Evolutionary conservation across 30 jellyfish, hydroid and myxozoan genomes (phyloP), one percentile per base, ranked within the genome.

Genomic region (Aurelia aurita complex sp. Pacific): DNA sequence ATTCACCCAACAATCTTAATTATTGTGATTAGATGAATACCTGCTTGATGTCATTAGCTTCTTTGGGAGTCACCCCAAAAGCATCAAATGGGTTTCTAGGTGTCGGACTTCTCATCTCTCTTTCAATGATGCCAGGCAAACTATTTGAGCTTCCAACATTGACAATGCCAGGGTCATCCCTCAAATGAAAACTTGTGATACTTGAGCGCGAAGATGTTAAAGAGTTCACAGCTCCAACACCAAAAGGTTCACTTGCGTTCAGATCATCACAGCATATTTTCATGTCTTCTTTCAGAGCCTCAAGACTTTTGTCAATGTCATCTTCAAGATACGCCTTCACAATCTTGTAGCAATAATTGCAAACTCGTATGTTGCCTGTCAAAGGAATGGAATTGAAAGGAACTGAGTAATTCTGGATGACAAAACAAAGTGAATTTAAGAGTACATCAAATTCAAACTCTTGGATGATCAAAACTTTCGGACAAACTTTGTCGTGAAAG

Each of bases 21-120:
- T 23, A 23, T 23, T 23, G 29, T 23, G 29, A 23, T 23, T 23
- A 23, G 29, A 23, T 23, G 29, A 23, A 23, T 65, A 92, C 98
- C 96, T 88, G 98, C 68, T 94, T 94, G 35, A 94, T 94, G 67
- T 78, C 83, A 43, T 82, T 94, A 0, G 98, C 98, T 74, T 94
- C 98, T 36, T 83, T 80, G 12, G 98, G 98, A 33, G 97, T 86
- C 43, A 94, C 98, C 16, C 98, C 98, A 88, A 94, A 94, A 10
- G 97, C 97, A 88, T 94, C 98, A 77, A 94, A 94, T 3, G 95
- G 96, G 77, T 67, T 74, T 38, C 97, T 80, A 10, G 98, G 94
- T 17, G 91, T 78, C 40, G 90, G 97, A 32, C 84, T 43, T 66
- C 87, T 80, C 57, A 88, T 17, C 12, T 88, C 97, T 52, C 97